Evolutionary conservation across 1,140 invertebrate species (phyloP).

Genomic region (Stenopsyche tienmushanensis): DNA sequence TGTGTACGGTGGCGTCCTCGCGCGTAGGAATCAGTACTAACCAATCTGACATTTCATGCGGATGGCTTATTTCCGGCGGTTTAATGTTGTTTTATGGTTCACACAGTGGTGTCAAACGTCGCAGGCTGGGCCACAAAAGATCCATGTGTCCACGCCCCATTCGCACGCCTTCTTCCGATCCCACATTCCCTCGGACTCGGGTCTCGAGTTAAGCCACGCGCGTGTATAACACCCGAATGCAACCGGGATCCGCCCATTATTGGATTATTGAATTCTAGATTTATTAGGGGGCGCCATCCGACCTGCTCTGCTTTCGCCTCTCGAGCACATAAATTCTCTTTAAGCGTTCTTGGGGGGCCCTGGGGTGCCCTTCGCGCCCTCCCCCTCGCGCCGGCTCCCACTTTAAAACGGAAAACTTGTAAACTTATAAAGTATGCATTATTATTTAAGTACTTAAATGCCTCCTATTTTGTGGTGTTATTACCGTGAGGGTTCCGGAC

Average conservation of each 20-base stretch:
- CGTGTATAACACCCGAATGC: background rate
- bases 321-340: conserved; percentile 24
- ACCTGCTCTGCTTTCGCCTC: background rate
- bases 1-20: conserved; percentile 1
- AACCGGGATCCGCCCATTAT: conserved; percentile 29
- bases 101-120: too few species aligned
- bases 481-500: conserved; percentile 1
- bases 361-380: background rate
- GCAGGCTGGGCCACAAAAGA: too few species aligned
- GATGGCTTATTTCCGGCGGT: too few species aligned
- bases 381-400: background rate
- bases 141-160: too few species aligned
- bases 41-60: too few species aligned
- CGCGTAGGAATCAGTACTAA: background rate
- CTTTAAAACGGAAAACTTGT: conserved; percentile 23
- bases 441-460: background rate
- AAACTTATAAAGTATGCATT: conserved; percentile 27
- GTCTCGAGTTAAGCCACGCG: background rate
- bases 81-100: too few species aligned
- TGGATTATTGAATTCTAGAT: conserved; percentile 41
- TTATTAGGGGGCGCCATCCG: conserved; percentile 32
- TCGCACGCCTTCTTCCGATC: too few species aligned
- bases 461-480: conserved; percentile 3
- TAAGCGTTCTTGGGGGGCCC: conserved; percentile 6
- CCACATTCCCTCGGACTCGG: too few species aligned